Conservation (phyloP, 2,888 invertebrate genomes). For the Branchipolynoe longqiensis region DNA sequence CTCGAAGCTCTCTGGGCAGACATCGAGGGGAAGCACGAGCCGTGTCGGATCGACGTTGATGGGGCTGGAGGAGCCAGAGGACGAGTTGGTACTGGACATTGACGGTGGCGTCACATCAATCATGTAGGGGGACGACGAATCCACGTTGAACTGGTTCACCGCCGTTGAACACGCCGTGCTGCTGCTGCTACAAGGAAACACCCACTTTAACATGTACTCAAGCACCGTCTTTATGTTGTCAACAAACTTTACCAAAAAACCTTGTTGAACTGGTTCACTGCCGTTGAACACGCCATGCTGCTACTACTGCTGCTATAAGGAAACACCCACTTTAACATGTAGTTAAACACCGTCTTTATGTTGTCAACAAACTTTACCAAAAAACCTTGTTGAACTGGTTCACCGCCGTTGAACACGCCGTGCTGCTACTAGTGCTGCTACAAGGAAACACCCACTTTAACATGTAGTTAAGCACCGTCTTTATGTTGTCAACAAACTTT, state of each 20-base stretch:
- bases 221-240: background rate
- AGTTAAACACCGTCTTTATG: no score
- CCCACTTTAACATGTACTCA: no score
- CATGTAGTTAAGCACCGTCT: background rate
- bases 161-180: background rate
- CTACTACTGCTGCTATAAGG: no score
- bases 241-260: no score
- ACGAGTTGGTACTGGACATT: constrained; percentile 80
- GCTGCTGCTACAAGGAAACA: background rate
- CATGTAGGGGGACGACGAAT: constrained; percentile 75
- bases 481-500: no score
- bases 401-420: background rate
- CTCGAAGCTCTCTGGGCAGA: constrained; percentile 59
- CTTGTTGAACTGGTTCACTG: no score
- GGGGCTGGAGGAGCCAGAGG: constrained; percentile 79
- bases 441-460: background rate
- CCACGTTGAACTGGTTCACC: constrained; percentile 69
- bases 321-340: no score
- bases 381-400: constrained; percentile 71
- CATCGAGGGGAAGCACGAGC: constrained; percentile 68
- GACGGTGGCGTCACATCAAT: constrained; percentile 80
- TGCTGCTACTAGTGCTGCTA: no score
- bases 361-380: no score
- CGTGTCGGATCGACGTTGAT: constrained; percentile 74
- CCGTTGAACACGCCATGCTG: no score